Conservation (phyloP, 2,888 invertebrate genomes). For the Deilephila elpenor region DNA sequence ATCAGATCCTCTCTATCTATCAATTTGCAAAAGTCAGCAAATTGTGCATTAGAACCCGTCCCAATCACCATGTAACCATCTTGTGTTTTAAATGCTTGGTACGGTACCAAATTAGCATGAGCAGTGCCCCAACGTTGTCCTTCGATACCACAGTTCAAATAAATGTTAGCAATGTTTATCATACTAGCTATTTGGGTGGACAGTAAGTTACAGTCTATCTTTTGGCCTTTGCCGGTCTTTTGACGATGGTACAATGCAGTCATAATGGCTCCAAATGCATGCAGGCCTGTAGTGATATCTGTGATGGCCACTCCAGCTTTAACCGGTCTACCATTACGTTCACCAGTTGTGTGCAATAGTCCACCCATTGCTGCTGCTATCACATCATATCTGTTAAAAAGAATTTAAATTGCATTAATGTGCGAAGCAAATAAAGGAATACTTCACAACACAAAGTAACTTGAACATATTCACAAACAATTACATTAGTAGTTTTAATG, state of each 20-base stretch:
- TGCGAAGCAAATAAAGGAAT: background rate
- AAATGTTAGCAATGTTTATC: conserved; percentile 95
- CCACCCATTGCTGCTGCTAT: conserved; percentile 97
- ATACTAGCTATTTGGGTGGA: conserved; percentile 96
- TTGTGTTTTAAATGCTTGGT: conserved; percentile 93
- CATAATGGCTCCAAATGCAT: conserved; percentile 97
- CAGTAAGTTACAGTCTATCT: conserved; percentile 96
- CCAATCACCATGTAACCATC: conserved; percentile 95
- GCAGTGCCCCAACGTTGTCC: conserved; percentile 95
- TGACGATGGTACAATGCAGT: conserved; percentile 93
- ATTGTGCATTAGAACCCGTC: conserved; percentile 93
- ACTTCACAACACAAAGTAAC: too few species aligned
- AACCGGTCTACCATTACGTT: conserved; percentile 91
- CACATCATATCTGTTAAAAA: conserved; percentile 90
- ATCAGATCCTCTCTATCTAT: conserved; percentile 86
- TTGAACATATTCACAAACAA: too few species aligned
- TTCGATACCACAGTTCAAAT: conserved; percentile 92
- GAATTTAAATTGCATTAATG: background rate
- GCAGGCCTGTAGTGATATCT: conserved; percentile 96
- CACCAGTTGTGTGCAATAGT: conserved; percentile 94
- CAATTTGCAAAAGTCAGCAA: conserved; percentile 88
- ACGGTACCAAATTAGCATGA: conserved; percentile 97
- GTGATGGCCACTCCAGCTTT: conserved; percentile 97
- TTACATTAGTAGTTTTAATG: too few species aligned
- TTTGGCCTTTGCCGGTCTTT: conserved; percentile 93